A percentile compares a stretch with the other conserved stretches of the same genome.
Conservation (phyloP, 53 echinoderm and acorn worm genomes). For the Zoroaster sp. region DNA sequence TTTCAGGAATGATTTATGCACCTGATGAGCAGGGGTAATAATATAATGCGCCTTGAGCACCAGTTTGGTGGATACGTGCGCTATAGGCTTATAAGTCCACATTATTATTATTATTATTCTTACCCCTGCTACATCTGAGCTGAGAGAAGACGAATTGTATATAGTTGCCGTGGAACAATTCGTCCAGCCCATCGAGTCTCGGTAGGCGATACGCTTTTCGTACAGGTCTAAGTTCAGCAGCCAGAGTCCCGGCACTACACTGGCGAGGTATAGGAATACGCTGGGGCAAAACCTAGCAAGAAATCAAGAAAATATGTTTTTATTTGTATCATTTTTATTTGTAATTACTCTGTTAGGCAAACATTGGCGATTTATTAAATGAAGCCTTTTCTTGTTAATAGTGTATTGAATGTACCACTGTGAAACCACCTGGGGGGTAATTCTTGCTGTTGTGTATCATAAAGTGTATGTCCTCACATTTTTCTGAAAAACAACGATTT, state of each 20-base stretch:
- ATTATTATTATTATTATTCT: not conserved
- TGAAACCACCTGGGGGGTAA: not conserved
- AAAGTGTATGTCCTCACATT: too few relatives aligned
- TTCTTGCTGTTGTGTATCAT: not conserved
- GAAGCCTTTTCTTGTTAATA: not conserved
- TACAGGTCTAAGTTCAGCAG: conserved; percentile 78
- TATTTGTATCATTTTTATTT: not conserved
- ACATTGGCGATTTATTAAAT: not conserved
- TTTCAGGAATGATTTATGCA: not conserved
- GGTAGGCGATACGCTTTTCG: conserved; percentile 51
- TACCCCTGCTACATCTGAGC: conserved; percentile 72
- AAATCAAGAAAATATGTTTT: not conserved
- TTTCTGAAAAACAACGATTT: too few relatives aligned
- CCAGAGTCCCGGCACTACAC: conserved; percentile 79
- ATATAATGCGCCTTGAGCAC: too few relatives aligned
- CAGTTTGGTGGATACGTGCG: not conserved
- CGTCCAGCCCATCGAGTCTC: conserved; percentile 60
- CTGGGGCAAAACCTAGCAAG: conserved; percentile 81
- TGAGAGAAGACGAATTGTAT: conserved; percentile 64
- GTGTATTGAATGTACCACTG: not conserved
- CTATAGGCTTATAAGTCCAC: not conserved
- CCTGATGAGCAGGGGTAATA: not conserved
- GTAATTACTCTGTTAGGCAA: not conserved
- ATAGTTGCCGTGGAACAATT: conserved; percentile 51
- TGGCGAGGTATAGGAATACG: conserved; percentile 73